Conservation (phyloP, 1,140 invertebrate genomes). For the Melitaea cinxia region DNA sequence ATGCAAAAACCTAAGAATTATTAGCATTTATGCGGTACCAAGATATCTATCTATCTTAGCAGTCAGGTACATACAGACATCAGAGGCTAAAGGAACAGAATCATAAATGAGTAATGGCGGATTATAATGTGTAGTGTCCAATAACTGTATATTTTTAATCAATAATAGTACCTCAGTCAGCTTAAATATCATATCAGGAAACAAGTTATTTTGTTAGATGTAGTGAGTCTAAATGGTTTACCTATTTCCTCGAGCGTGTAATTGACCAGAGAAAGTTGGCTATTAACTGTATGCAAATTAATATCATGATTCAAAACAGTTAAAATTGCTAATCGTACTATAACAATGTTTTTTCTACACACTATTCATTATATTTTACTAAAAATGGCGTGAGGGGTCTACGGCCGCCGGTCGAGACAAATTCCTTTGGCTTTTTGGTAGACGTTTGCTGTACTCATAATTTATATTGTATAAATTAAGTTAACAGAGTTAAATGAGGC, state of each 20-base stretch:
- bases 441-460: too few species aligned
- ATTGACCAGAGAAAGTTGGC: background rate
- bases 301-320: background rate
- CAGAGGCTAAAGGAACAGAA: background rate
- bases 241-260: background rate
- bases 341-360: too few species aligned
- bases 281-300: background rate
- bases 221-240: background rate
- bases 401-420: too few species aligned
- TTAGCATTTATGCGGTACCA: background rate
- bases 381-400: too few species aligned
- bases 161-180: slow-evolving; percentile 7
- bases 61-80: too few species aligned
- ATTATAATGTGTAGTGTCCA: background rate
- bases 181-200: background rate
- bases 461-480: too few species aligned
- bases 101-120: slow-evolving; percentile 17
- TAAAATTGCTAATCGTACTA: background rate
- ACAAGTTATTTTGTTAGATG: background rate
- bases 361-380: too few species aligned
- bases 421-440: too few species aligned
- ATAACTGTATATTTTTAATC: background rate
- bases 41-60: too few species aligned
- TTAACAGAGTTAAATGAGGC: too few species aligned
- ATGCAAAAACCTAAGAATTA: slow-evolving; percentile 1